phyloP scores from a whole-genome alignment of 2,797 vertebrate genomes.

The Gadopsis bispinosus region DNA sequence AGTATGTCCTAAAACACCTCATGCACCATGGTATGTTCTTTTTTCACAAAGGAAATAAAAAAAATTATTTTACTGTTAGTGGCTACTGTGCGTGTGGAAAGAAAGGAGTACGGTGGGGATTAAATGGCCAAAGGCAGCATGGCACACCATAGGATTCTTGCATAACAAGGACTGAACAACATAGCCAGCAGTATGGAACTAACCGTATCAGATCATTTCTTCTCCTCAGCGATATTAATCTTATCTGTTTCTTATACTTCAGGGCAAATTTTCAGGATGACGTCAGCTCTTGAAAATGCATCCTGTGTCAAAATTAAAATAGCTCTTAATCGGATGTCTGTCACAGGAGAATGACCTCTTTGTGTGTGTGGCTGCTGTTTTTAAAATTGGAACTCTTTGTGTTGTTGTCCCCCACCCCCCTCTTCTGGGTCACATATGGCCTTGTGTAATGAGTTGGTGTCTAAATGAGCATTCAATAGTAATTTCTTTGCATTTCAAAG shows the following conservation, averaged over 20 bases:
- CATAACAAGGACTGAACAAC: constrained; percentile 20
- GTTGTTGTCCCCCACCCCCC: too few relatives aligned
- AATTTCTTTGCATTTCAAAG: constrained; percentile 10
- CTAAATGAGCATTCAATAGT: constrained; percentile 28
- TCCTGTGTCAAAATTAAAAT: neutral
- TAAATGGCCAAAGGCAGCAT: constrained; percentile 21
- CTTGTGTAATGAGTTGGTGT: neutral
- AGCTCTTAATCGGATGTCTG: neutral
- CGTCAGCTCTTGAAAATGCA: neutral
- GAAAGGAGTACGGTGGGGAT: constrained; percentile 16
- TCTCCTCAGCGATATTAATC: neutral
- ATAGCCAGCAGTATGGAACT: constrained; percentile 6
- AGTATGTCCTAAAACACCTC: neutral
- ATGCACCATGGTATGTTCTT: too few relatives aligned
- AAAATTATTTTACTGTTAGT: neutral
- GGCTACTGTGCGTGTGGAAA: constrained; percentile 1
- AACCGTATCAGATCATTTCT: neutral
- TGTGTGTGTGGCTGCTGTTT: neutral
- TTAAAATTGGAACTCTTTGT: too few relatives aligned
- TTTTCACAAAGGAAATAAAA: neutral
- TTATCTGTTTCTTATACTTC: neutral
- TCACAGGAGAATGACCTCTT: neutral
- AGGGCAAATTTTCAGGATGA: neutral
- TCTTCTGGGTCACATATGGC: constrained; percentile 29
- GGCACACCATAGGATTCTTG: constrained; percentile 29